Evolutionary conservation across 2,888 invertebrate genomes (phyloP), one percentile per base, ranked within the genome.

Genomic region (Macaria notata): DNA sequence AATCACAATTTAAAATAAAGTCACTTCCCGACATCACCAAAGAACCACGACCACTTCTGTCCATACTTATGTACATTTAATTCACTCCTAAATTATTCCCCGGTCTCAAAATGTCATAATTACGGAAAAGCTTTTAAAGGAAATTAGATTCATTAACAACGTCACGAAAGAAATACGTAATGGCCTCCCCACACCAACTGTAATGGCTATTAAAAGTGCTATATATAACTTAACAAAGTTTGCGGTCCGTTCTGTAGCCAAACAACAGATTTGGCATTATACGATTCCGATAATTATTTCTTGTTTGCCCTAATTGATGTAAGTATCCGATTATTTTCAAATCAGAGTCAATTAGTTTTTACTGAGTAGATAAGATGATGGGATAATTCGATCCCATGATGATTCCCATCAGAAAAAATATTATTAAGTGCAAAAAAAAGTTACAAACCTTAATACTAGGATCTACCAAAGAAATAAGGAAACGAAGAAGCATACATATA

Each of bases 291-390:
- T 46, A 49, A 60, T 55, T 59, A 57, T 62, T 56, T 64, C 49
- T 46, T 56, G 45, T 64, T 59, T 54, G 58, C 61, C 57, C 61
- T 61, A 70, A 60, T 68, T 68, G 68, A 61, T 56, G 61, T 64
- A 66, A 19, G 19, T 19, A 19, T 19, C 1, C 19, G 19, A 19
- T 19, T 19, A 19, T 19, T 2, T 19, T 19, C 19, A 19, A 19
- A 19, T 19, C 19, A 19, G 19, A 19, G 19, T 19, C 19, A 19
- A 19, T 19, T 1, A 2, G 2, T 19, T 19, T 19, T 19, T 19
- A 19, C 19, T n/a, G n/a, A n/a, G n/a, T n/a, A n/a, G n/a, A n/a
- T n/a, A n/a, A n/a, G n/a, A n/a, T n/a, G n/a, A n/a, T n/a, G n/a
- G n/a, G n/a, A n/a, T n/a, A n/a, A n/a, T n/a, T 19, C 19, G 2